Percentiles rank a stretch among this genome's conserved stretches.
These are phyloP conservation scores for Conus betulinus DNA, from an alignment of 1,140 invertebrate genomes.

Conservation along the genomic window DNA sequence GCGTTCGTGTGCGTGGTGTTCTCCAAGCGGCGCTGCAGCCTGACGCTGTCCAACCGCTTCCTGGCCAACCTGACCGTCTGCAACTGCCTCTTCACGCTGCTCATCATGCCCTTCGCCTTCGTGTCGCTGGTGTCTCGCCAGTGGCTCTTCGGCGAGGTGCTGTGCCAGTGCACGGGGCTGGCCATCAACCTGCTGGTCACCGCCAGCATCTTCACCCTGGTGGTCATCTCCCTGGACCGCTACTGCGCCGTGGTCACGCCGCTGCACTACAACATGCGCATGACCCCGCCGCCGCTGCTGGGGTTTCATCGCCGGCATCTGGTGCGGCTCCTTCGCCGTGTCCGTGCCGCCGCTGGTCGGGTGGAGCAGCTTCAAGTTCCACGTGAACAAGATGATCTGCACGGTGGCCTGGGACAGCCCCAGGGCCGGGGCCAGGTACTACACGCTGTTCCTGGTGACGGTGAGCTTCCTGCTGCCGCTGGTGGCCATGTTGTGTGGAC, in stretches of 20 bases:
- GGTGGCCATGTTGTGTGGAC: conserved; percentile 82
- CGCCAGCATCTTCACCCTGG: conserved; percentile 83
- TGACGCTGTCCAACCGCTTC: conserved; percentile 83
- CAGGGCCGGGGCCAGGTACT: conserved; percentile 55
- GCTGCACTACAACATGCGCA: conserved; percentile 78
- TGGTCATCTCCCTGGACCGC: conserved; percentile 90
- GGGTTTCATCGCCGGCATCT: conserved; percentile 82
- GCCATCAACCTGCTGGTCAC: conserved; percentile 78
- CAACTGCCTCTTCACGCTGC: conserved; percentile 81
- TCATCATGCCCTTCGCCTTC: conserved; percentile 80
- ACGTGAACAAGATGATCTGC: conserved; percentile 67
- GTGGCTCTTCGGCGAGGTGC: conserved; percentile 71
- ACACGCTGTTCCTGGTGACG: conserved; percentile 64
- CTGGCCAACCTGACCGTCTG: conserved; percentile 83
- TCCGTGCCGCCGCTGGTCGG: conserved; percentile 67
- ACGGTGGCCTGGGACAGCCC: conserved; percentile 65
- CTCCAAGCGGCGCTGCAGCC: conserved; percentile 77
- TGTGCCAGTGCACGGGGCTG: conserved; percentile 78
- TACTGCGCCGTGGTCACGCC: conserved; percentile 83
- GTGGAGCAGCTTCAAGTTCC: conserved; percentile 70
- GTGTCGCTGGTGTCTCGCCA: conserved; percentile 70
- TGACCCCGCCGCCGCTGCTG: conserved; percentile 86
- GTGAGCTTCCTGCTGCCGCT: conserved; percentile 82
- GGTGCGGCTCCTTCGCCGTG: conserved; percentile 76
- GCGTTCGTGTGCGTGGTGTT: conserved; percentile 80